Conservation (phyloP, 2,113 vertebrate genomes). For the Nerophis ophidion region DNA sequence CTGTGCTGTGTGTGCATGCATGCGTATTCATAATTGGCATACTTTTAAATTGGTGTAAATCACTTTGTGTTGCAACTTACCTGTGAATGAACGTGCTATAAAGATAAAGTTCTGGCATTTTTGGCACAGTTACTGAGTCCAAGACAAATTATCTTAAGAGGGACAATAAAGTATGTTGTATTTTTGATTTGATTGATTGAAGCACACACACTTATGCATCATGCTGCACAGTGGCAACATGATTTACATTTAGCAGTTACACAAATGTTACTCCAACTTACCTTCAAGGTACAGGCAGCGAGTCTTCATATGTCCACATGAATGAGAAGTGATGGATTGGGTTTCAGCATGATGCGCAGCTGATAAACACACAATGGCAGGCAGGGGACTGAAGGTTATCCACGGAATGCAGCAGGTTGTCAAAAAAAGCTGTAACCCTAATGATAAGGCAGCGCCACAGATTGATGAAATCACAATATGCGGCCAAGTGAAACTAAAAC, state of each 20-base stretch:
- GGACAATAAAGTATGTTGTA: no score
- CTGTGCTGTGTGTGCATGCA: no score
- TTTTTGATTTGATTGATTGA: no score
- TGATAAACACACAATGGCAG: background rate
- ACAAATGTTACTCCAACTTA: background rate
- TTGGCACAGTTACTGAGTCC: no score
- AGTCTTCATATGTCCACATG: background rate
- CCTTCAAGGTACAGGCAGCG: background rate
- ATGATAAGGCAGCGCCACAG: constrained; percentile 49
- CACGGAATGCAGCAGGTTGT: constrained; percentile 11
- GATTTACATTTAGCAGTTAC: background rate
- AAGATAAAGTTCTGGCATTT: no score
- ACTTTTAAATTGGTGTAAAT: no score
- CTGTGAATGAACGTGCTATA: no score
- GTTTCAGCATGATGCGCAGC: background rate
- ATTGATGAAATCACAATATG: constrained; percentile 23
- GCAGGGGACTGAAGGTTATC: constrained; percentile 4
- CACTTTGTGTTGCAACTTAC: no score
- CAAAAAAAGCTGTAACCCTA: constrained; percentile 14
- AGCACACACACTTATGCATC: no score
- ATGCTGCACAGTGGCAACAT: background rate
- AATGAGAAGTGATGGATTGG: no score
- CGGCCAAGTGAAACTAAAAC: constrained; percentile 46
- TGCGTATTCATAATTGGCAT: no score
- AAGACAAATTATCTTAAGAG: no score